Evolutionary conservation across 2,888 invertebrate genomes (phyloP), one percentile per base, ranked within the genome.

Genomic region (Mesochorus sp.): DNA sequence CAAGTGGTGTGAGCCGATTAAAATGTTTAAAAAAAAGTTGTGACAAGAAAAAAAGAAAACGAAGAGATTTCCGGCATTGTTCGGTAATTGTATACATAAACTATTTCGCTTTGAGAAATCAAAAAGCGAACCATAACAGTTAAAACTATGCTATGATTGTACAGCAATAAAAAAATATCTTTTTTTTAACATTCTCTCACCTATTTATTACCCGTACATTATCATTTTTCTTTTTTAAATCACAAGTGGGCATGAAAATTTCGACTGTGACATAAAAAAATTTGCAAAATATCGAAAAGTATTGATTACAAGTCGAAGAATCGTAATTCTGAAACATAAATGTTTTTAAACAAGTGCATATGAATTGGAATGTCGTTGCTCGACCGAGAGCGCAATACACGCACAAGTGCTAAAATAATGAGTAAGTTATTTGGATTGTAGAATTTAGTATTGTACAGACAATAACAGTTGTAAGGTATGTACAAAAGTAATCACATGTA

Each of bases 401-500:
- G 19, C 12, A 2, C 6, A 8, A 47, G 34, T 14, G 57, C 42
- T n/a, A 74, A 78, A 76, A 66, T 61, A 62, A 70, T 31, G 57
- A 70, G 24, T 44, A 26, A 49, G 12, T 47, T 34, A 51, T 70
- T 75, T 66, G 76, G 47, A 49, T 64, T 19, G 80, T 84, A 84
- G 83, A 84, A 80, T 88, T 86, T 85, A 87, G 85, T 85, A 86
- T 85, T 86, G 84, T 84, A 84, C 86, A 87, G 82, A 84, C 73
- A 81, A 84, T 85, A 81, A 88, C 85, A 76, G 86, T 87, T 82
- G 85, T 84, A 85, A 85, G 85, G 84, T 88, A 88, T 88, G 86
- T 88, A 88, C 88, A 88, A 88, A 88, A 87, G 83, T 86, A 85
- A 85, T 86, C 84, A 86, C 87, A 68, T 78, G 77, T 79, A 85